These are phyloP conservation scores for Ernsta delagoae DNA, from an alignment of 2,888 invertebrate genomes.

Conservation along the genomic window DNA sequence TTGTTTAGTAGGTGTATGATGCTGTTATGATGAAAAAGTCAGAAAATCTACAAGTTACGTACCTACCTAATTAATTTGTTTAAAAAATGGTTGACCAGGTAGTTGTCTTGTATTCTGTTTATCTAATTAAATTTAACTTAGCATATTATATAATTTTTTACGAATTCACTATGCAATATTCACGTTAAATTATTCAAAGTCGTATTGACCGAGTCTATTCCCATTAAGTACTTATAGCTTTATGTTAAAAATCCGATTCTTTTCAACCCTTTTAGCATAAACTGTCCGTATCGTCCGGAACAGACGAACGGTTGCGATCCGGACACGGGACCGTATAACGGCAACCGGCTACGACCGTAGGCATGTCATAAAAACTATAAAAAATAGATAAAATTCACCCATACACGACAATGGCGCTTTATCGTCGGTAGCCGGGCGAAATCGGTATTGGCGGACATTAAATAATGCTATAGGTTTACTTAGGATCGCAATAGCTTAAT, in stretches of 20 bases:
- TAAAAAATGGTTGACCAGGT: too few species aligned
- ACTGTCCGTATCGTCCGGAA: constrained; percentile 1
- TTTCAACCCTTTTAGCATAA: not conserved
- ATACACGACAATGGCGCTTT: not conserved
- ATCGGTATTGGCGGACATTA: not conserved
- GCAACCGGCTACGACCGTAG: not conserved
- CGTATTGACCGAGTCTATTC: too few species aligned
- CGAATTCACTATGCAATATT: too few species aligned
- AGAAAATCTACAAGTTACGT: too few species aligned
- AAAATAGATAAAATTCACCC: not conserved
- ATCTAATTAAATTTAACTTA: too few species aligned
- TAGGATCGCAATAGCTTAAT: constrained; percentile 4
- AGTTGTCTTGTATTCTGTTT: too few species aligned
- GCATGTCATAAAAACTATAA: constrained; percentile 1
- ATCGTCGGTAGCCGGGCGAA: not conserved
- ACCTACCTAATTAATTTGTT: too few species aligned
- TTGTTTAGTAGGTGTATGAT: too few species aligned
- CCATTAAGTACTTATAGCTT: not conserved
- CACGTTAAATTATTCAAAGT: too few species aligned
- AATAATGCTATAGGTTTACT: not conserved
- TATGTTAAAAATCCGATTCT: constrained; percentile 3
- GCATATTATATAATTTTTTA: too few species aligned
- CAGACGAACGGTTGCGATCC: not conserved
- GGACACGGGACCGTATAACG: not conserved
- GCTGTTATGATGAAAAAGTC: too few species aligned